These are phyloP conservation scores for Ichneumon xanthorius DNA, from an alignment of 2,888 invertebrate species.

Conservation along the genomic window DNA sequence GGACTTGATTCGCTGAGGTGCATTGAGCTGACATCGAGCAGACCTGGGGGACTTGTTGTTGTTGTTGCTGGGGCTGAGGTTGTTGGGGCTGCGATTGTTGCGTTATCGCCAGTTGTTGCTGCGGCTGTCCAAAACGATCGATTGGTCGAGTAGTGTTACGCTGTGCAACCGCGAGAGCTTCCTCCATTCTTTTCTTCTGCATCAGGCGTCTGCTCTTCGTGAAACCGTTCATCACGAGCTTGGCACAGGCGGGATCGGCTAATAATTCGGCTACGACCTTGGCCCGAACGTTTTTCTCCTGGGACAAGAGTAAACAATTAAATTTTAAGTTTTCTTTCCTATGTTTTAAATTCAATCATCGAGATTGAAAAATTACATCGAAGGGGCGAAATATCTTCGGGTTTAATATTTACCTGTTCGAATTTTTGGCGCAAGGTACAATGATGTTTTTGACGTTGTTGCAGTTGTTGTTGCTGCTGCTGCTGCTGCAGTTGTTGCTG, in stretches of 20 bases:
- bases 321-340: not conserved
- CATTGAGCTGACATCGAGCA: conserved; percentile 53
- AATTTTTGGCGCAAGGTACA: conserved; percentile 67
- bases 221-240: conserved; percentile 65
- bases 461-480: not conserved
- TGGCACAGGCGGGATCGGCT: conserved; percentile 64
- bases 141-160: conserved; percentile 52
- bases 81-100: conserved; percentile 62
- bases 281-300: conserved; percentile 67
- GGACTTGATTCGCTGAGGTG: conserved; percentile 85
- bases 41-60: conserved; percentile 77
- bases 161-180: conserved; percentile 55
- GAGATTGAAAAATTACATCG: not conserved
- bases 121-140: conserved; percentile 51
- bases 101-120: conserved; percentile 32
- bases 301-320: conserved; percentile 23
- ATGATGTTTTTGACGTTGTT: conserved; percentile 78
- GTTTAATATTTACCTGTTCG: conserved; percentile 66
- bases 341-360: not conserved
- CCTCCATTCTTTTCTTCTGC: conserved; percentile 62
- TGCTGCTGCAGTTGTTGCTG: conserved; percentile 30
- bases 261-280: conserved; percentile 66
- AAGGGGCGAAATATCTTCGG: not conserved
- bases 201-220: conserved; percentile 64
- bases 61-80: conserved; percentile 63